These are phyloP conservation scores for Coendou prehensilis DNA, from an alignment of 2,797 vertebrate species.

Conservation along the genomic window DNA sequence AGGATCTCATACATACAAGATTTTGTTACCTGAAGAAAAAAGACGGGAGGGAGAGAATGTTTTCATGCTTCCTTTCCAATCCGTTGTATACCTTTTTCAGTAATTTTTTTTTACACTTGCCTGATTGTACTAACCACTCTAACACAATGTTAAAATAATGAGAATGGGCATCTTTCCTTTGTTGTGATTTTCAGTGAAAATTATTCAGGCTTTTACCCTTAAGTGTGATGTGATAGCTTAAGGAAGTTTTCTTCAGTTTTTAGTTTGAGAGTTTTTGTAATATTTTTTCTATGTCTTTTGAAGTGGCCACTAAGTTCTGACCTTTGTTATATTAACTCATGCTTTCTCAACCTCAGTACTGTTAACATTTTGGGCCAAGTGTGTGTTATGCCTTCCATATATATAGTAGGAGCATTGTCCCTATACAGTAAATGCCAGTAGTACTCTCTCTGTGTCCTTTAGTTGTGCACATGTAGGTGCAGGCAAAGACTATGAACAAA, in stretches of 20 bases:
- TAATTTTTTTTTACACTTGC: background rate
- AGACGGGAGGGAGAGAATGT: background rate
- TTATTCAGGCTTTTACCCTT: background rate
- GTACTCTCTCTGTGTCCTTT: background rate
- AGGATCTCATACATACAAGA: background rate
- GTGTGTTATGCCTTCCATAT: background rate
- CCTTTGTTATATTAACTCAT: background rate
- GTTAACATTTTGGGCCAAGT: background rate
- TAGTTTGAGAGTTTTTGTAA: background rate
- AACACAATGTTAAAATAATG: background rate
- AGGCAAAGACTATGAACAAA: background rate
- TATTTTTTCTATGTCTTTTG: background rate
- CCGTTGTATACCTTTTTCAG: background rate
- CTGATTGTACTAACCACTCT: background rate
- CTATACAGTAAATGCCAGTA: background rate
- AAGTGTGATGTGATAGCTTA: background rate
- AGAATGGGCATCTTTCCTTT: background rate
- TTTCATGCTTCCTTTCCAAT: background rate
- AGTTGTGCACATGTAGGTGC: background rate
- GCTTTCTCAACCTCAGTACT: background rate
- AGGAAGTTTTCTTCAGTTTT: background rate
- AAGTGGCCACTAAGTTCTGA: background rate
- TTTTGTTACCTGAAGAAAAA: background rate
- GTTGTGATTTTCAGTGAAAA: background rate
- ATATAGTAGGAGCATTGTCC: background rate